Evolutionary conservation across 1,140 invertebrate species (phyloP).

Genomic region (Cydia splendana): DNA sequence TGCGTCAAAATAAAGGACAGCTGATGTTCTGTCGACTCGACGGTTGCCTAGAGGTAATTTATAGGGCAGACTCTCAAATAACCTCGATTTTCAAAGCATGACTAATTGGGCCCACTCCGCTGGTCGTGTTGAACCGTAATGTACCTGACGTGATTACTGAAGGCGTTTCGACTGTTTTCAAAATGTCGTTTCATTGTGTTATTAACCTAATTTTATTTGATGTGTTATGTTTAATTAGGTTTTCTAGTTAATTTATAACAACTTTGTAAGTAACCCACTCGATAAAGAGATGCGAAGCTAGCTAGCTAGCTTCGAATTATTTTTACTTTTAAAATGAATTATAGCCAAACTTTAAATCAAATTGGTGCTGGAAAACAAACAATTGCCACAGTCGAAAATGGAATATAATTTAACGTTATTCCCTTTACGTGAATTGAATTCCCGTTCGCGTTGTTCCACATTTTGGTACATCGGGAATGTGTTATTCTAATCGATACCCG

Average conservation of each 20-base stretch:
- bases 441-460: not conserved
- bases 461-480: not conserved
- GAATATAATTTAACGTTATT: not conserved
- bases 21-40: not conserved
- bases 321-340: too few relatives aligned
- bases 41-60: not conserved
- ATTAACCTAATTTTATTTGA: slow-evolving; percentile 17
- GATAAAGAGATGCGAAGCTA: too few relatives aligned
- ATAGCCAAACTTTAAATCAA: not conserved
- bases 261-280: too few relatives aligned
- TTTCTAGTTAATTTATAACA: not conserved
- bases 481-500: slow-evolving; percentile 7
- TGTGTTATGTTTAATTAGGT: slow-evolving; percentile 3
- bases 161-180: slow-evolving; percentile 32
- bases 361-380: not conserved
- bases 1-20: not conserved
- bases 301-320: too few relatives aligned
- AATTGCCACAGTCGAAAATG: not conserved
- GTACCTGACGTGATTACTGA: slow-evolving; percentile 30
- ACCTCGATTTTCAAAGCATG: slow-evolving; percentile 52
- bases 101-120: slow-evolving; percentile 45
- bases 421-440: not conserved
- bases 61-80: slow-evolving; percentile 36
- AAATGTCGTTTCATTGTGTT: slow-evolving; percentile 14
- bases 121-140: slow-evolving; percentile 24